Evolutionary conservation across 2,113 vertebrate species (phyloP).

Genomic region (Phalacrocorax brasilianus): DNA sequence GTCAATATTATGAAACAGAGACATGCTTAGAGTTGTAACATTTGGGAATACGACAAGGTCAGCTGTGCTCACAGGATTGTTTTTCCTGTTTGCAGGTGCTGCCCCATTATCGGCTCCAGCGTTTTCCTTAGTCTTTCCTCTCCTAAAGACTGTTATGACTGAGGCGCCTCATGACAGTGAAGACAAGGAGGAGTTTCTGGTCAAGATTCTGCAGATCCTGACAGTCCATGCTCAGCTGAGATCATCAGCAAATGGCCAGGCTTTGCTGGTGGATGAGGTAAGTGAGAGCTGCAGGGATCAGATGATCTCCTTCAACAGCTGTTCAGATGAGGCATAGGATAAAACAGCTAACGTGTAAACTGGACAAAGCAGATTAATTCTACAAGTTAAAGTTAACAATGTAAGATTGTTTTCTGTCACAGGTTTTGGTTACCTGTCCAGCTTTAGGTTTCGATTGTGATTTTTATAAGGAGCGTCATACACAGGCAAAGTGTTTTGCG

Average conservation of each 20-base stretch:
- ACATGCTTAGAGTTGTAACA: background rate
- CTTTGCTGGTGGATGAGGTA: slow-evolving; percentile 86
- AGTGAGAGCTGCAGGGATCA: background rate
- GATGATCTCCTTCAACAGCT: background rate
- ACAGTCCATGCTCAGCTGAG: slow-evolving; percentile 87
- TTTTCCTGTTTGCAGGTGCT: slow-evolving; percentile 47
- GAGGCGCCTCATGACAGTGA: slow-evolving; percentile 80
- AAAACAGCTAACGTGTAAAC: background rate
- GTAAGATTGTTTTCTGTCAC: background rate
- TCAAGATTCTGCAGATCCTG: slow-evolving; percentile 85
- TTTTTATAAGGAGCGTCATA: background rate
- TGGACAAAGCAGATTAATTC: background rate
- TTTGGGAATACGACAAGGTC: background rate
- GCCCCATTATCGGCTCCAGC: slow-evolving; percentile 76
- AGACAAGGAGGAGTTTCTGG: slow-evolving; percentile 82
- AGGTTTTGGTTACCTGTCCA: background rate
- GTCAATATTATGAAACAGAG: background rate
- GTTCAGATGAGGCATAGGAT: background rate
- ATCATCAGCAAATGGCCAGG: slow-evolving; percentile 53
- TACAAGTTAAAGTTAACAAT: background rate
- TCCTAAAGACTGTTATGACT: slow-evolving; percentile 87
- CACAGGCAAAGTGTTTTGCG: background rate
- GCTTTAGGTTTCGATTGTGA: background rate
- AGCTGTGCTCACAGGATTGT: background rate
- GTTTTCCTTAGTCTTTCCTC: slow-evolving; percentile 91